These are phyloP conservation scores for Conus betulinus DNA, from an alignment of 1,140 invertebrate genomes.

Conservation along the genomic window DNA sequence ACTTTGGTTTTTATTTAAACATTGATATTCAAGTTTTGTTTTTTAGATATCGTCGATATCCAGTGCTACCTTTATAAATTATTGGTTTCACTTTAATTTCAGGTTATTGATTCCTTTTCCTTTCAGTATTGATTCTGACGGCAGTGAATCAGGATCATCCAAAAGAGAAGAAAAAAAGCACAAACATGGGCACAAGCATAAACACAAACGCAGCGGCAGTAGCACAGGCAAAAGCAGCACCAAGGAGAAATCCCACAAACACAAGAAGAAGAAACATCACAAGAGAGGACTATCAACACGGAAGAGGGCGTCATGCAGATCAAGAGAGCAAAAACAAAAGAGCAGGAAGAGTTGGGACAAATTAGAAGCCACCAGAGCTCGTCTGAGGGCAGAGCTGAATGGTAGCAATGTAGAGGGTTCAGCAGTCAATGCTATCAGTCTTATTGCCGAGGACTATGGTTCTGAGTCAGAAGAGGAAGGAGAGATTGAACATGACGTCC, in stretches of 20 bases:
- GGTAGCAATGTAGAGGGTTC: constrained; percentile 44
- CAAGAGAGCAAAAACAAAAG: constrained; percentile 42
- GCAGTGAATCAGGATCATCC: constrained; percentile 27
- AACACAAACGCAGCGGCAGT: constrained; percentile 71
- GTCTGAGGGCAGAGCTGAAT: constrained; percentile 65
- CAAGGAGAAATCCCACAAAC: constrained; percentile 57
- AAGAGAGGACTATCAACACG: constrained; percentile 46
- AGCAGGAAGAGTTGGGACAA: constrained; percentile 67
- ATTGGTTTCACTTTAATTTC: too few relatives aligned
- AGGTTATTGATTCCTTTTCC: not conserved
- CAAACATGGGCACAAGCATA: constrained; percentile 74
- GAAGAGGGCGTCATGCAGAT: constrained; percentile 39
- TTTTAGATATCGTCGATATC: too few relatives aligned
- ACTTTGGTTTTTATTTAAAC: too few relatives aligned
- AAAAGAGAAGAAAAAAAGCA: constrained; percentile 55
- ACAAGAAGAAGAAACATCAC: constrained; percentile 66
- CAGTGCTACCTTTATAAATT: too few relatives aligned
- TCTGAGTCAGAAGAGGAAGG: constrained; percentile 71
- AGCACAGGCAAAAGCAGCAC: constrained; percentile 59
- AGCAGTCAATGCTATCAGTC: constrained; percentile 62
- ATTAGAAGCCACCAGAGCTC: constrained; percentile 73
- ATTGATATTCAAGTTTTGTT: too few relatives aligned
- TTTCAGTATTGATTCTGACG: constrained; percentile 16
- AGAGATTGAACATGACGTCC: constrained; percentile 68
- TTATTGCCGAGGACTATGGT: constrained; percentile 72